Base-by-base conservation (phyloP, 1,140 invertebrate species). In the Mactra quadrangularis region DNA sequence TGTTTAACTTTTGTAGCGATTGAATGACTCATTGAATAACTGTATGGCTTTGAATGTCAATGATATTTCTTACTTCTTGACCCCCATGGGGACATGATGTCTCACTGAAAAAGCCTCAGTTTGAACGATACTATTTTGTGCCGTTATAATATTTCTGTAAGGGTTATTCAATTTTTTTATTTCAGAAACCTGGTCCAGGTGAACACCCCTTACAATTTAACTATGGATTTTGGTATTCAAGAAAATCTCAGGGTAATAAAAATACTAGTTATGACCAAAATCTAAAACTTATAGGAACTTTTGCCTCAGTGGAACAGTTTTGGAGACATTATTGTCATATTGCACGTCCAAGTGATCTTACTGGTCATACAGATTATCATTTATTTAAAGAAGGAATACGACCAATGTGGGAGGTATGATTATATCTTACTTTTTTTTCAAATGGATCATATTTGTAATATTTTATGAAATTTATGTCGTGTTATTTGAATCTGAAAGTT, bases 381-480 rank as follows among this genome's bases (percentile, higher is more conserved):
- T 94, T 99, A 33, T 99, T 99, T 92, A 99, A 99, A 95, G 96
- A 98, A 89, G 98, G 98, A 83, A 99, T 99, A 84, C 97, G 98
- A 94, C 98, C 98, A 35, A 98, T 99, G 97, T 99, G 98, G 98
- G 98, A 99, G 94, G 96, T 96, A 87, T 90, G 93, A 82, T 3
- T 50, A 13, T 41, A 15, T 41, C 6, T 6, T 41, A 41, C 15
- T 41, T 41, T 41, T 6, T 41, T 41, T 41, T 41, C n/a, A n/a
- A n/a, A n/a, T n/a, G n/a, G n/a, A n/a, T n/a, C n/a, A n/a, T n/a
- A n/a, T n/a, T n/a, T n/a, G n/a, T n/a, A n/a, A n/a, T n/a, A n/a
- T n/a, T n/a, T n/a, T n/a, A n/a, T n/a, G n/a, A n/a, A n/a, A n/a
- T n/a, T n/a, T n/a, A n/a, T n/a, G n/a, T n/a, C n/a, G n/a, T n/a